phyloP scores from a whole-genome alignment of 2,888 invertebrate genomes.

The Lithophane semibrunnea region DNA sequence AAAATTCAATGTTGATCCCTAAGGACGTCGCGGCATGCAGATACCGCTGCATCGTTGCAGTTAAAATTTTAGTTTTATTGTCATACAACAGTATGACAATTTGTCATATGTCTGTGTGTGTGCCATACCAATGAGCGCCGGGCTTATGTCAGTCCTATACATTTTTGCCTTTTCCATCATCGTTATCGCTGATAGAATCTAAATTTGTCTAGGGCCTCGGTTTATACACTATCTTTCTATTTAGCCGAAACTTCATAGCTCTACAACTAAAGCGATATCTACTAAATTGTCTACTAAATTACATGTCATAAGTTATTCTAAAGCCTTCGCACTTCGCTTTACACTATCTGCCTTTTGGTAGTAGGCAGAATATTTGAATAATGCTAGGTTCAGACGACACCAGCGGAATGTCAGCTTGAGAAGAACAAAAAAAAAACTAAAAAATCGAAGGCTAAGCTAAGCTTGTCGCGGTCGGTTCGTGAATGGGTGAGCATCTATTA shows the following conservation, averaged over 20 bases:
- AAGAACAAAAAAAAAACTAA: too few species aligned
- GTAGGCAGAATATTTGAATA: slow-evolving; percentile 22
- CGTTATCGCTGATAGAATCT: too few species aligned
- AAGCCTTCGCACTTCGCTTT: slow-evolving; percentile 47
- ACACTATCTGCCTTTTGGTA: slow-evolving; percentile 14
- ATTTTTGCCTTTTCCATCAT: too few species aligned
- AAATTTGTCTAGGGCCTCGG: too few species aligned
- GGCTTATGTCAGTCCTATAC: too few species aligned
- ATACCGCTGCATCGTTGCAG: too few species aligned
- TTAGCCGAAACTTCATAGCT: slow-evolving; percentile 7
- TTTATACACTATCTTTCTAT: background rate
- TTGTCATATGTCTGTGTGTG: too few species aligned
- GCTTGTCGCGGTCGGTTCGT: background rate
- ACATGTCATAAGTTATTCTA: slow-evolving; percentile 65
- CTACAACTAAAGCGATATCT: slow-evolving; percentile 37
- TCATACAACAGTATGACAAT: too few species aligned
- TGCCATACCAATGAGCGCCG: too few species aligned
- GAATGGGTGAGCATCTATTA: background rate
- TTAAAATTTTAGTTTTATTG: too few species aligned
- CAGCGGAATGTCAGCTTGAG: background rate
- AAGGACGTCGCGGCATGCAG: too few species aligned
- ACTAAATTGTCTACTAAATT: slow-evolving; percentile 64
- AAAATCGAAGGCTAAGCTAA: background rate
- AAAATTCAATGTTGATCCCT: too few species aligned
- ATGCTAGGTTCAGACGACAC: background rate